phyloP scores from a whole-genome alignment of 2,888 invertebrate species.

The Leucophora obtusa region DNA sequence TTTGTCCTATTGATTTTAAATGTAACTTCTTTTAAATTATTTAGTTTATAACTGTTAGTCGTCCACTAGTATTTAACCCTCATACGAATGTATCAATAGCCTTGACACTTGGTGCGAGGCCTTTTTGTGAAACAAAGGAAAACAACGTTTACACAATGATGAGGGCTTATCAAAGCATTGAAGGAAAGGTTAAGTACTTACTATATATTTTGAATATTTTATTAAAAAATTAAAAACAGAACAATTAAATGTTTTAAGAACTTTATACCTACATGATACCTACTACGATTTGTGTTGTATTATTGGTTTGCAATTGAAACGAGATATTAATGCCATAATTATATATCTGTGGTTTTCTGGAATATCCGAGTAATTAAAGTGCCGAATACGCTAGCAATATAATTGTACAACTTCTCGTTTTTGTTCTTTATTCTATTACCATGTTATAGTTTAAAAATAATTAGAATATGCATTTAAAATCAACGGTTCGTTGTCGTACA shows the following conservation, averaged over 20 bases:
- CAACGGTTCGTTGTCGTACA: no score
- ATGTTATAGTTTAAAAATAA: no score
- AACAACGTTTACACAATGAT: neutral
- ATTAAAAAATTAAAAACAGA: neutral
- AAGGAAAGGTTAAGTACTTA: neutral
- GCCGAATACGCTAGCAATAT: no score
- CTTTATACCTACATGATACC: no score
- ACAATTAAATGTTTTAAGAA: neutral
- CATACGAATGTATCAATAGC: neutral
- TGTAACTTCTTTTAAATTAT: neutral
- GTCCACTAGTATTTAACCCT: neutral
- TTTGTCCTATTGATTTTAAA: neutral
- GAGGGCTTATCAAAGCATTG: neutral
- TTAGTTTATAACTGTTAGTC: neutral
- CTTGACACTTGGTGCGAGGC: neutral
- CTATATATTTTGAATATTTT: neutral
- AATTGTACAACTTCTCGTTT: no score
- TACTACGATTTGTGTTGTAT: no score
- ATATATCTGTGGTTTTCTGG: no score
- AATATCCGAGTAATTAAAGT: no score
- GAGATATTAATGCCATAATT: no score
- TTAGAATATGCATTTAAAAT: no score
- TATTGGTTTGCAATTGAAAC: no score
- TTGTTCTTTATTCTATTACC: no score
- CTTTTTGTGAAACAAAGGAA: neutral